Conservation (phyloP, 2,113 vertebrate species). For the Pelodiscus sinensis region DNA sequence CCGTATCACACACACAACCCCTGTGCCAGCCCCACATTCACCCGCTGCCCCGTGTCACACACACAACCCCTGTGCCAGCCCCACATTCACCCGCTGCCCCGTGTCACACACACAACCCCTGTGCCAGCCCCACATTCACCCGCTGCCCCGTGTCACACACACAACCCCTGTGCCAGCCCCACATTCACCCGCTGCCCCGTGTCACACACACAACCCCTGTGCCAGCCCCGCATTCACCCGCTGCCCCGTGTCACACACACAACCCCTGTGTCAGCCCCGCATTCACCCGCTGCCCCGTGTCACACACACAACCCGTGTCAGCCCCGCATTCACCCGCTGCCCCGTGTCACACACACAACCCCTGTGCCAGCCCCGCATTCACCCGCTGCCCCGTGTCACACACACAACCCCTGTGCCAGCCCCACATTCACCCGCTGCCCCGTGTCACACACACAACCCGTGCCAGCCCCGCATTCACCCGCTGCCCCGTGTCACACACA, state of each 20-base stretch:
- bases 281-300: rapidly evolving
- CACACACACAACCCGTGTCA: not conserved
- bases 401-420: not conserved
- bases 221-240: no score
- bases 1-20: not conserved
- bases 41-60: not conserved
- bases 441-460: no score
- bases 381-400: not conserved
- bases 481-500: no score
- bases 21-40: not conserved
- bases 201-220: not conserved
- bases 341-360: no score
- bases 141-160: not conserved
- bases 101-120: not conserved
- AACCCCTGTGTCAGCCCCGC: not conserved
- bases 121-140: not conserved
- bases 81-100: not conserved
- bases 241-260: not conserved
- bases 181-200: not conserved
- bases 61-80: not conserved
- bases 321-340: no score
- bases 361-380: not conserved
- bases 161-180: not conserved
- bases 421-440: not conserved
- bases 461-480: no score